Base-by-base conservation (phyloP, 2,797 vertebrate genomes). In the Schizopygopsis pylzovi region DNA sequence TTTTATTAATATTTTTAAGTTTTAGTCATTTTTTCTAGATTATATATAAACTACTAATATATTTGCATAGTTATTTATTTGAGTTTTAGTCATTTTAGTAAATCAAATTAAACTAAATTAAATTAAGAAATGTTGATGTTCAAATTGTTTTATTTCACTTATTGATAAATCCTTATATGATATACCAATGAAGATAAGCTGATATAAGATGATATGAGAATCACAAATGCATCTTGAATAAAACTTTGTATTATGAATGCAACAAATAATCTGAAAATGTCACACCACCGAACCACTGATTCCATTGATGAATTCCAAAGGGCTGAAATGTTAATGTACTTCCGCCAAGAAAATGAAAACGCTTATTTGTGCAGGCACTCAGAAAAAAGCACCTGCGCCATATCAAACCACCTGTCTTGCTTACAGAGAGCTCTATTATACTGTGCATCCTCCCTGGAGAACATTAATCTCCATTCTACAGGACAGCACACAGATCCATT, bases 401-500 rank as follows among this genome's bases (percentile, higher is more conserved):
- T 43, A 65, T 47, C 22, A 39, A 28, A 61, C 61, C 70, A 47
- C 33, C 79, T 12, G 33, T 49, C 84, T 72, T n/a, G 25, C 47
- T 63, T 65, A 37, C 56, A 67, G 12, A 73, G 49, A 68, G n/a
- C 52, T 49, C 43, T 41, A 79, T 18, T 45, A 72, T 54, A 39
- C 33, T 9, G 41, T 22, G 39, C 59, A 47, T 79, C 67, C 22
- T 39, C 47, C 79, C 39, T 73, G 45, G 8, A 49, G 72, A 75
- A 85, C 72, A 47, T 80, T 59, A 16, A 84, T 72, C 77, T 76
- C 37, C n/a, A 61, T 86, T 86, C 82, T 43, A 43, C 67, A 79
- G 25, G 63, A 71, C 9, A 16, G 71, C 28, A 65, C 6, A 16
- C 43, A 75, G 65, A 76, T 86, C 81, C 83, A 90, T 89, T 88